A percentile compares a stretch with the other conserved stretches of the same genome.
These are phyloP conservation scores for Rotaria socialis DNA, from an alignment of 2,888 invertebrate species.

Conservation along the genomic window DNA sequence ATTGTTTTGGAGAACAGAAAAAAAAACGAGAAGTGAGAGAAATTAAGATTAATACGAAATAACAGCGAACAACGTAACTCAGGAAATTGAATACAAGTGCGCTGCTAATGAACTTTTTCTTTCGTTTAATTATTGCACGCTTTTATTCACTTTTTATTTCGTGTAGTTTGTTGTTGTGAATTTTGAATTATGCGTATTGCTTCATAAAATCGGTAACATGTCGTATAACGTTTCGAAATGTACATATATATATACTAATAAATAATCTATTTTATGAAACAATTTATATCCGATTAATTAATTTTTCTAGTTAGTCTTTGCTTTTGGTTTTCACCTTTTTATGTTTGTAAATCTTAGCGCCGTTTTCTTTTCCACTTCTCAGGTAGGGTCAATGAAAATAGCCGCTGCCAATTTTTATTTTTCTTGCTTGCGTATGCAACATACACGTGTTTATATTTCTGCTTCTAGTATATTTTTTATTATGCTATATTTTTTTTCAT, in stretches of 20 bases:
- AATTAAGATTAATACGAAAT: neutral
- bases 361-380: neutral
- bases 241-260: neutral
- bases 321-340: neutral
- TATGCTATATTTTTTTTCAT: neutral
- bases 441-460: neutral
- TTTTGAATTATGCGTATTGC: neutral
- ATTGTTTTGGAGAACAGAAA: too few species aligned
- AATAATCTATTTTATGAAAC: neutral
- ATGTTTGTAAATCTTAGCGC: neutral
- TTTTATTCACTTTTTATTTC: neutral
- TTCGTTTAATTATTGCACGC: neutral
- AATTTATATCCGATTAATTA: neutral
- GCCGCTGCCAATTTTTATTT: neutral
- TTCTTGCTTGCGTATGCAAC: neutral
- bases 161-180: constrained; percentile 15
- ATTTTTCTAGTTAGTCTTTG: neutral
- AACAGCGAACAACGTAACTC: neutral
- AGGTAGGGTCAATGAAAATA: constrained; percentile 4
- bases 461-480: neutral
- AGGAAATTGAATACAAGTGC: neutral
- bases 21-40: neutral
- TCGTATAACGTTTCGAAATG: neutral
- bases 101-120: neutral
- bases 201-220: neutral